Evolutionary conservation across 2,113 vertebrate genomes (phyloP), one percentile per base, ranked within the genome.

Genomic region (Micromys minutus): DNA sequence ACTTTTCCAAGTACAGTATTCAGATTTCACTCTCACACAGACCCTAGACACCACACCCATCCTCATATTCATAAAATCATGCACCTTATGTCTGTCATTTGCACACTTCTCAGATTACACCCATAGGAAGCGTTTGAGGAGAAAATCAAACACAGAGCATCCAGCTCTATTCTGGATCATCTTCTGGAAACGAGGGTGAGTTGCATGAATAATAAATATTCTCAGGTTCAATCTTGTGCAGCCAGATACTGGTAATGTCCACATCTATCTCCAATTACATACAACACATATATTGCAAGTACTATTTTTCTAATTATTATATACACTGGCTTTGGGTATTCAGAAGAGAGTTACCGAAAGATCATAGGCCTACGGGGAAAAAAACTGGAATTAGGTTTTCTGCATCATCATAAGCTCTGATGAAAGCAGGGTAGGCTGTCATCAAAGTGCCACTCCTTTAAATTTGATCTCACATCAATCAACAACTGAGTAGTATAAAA

Each of bases 351-450:
- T 86, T 91, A 55, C 19, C 39, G 29, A 77, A 94, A 83, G 3
- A 89, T 79, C 75, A n/a, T n/a, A 93, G 2, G 91, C 76, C 42
- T 42, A 1, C 13, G 88, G 19, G 21, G 2, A 92, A 26, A 90
- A 85, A 52, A 52, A 52, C 50, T 83, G 11, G 29, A 95, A 91
- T 63, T 15, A 89, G 29, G 12, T 21, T 90, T 94, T 93, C 42
- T 86, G 16, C 71, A 10, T 34, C 89, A 47, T 74, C 87, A 47
- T 55, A 74, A 79, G 67, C 19, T 67, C 74, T 17, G 22, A 29
- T n/a, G 36, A 83, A 94, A 91, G 1, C 0, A 59, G 15, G 31
- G 26, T 2, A n/a, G 50, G 1, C 19, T 93, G 5, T 87, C 29
- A 79, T 11, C 36, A 29, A 69, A 87, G 26, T 52, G 7, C 11